Base-by-base conservation (phyloP, 2,888 invertebrate species). In the Hartigia nigra region DNA sequence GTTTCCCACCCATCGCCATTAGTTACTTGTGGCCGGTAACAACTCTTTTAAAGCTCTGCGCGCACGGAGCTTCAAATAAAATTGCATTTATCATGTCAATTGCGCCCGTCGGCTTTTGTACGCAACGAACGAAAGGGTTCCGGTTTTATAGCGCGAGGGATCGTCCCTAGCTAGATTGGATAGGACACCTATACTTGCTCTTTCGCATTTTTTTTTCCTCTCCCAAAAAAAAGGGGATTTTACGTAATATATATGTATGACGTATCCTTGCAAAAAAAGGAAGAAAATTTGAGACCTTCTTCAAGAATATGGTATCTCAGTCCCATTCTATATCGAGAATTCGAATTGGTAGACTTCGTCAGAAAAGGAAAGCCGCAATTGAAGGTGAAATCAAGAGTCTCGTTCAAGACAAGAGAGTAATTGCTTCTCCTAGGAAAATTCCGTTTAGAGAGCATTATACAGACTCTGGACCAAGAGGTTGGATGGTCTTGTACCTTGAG, bases 21-120 rank as follows among this genome's bases (percentile, higher is more conserved):
- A 77, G 76, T 81, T 84, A 82, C 81, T 82, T 84, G 84, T 81
- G 82, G 81, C 79, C 80, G 82, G 79, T 78, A 84, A 84, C 83
- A 82, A 85, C 81, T 82, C 81, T 81, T 83, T 80, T 80, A 77
- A 78, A 69, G 74, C 82, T 81, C 78, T 78, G 74, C 55, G 76
- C 80, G 79, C 82, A 79, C 76, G 81, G 81, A 84, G 80, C 86
- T 82, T 83, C 78, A 81, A 85, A 85, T 85, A 82, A 86, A 86
- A 86, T 85, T 86, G 84, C 86, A 84, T 86, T 86, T 86, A 86
- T 86, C 85, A 86, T 85, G 84, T 86, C 85, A 86, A 86, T 85
- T 84, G 85, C 79, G 81, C 77, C 77, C 72, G 31, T 72, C 72
- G 31, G 72, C 34, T 31, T 72, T 72, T 72, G 31, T 35, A 72